Conservation (phyloP, 2,113 vertebrate species). For the Chlorodrepanis virens region DNA sequence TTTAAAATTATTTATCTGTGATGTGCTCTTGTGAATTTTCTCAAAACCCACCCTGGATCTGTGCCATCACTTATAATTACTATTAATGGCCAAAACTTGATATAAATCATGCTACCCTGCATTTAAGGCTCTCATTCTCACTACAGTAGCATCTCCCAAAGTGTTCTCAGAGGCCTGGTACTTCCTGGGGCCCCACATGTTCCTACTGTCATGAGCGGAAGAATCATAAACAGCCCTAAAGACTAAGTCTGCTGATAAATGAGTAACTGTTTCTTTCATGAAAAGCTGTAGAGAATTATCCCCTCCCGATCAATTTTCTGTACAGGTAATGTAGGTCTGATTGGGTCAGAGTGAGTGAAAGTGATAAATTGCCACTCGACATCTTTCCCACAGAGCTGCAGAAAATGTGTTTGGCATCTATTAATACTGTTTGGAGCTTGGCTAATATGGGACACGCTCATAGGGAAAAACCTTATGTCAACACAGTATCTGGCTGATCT, state of each 20-base stretch:
- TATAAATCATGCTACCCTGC: background rate
- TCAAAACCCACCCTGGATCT: background rate
- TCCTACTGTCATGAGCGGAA: background rate
- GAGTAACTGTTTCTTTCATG: background rate
- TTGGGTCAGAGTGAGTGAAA: background rate
- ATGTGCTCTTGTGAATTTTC: background rate
- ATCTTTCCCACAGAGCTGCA: background rate
- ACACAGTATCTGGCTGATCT: background rate
- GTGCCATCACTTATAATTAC: background rate
- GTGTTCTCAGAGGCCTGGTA: background rate
- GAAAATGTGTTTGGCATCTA: conserved; percentile 19
- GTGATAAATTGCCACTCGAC: background rate
- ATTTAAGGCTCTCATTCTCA: background rate
- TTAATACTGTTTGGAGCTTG: background rate
- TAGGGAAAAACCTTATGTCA: background rate
- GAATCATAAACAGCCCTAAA: background rate
- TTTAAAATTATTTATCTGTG: background rate
- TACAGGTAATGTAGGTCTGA: conserved; percentile 3
- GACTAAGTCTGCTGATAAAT: background rate
- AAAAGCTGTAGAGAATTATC: conserved; percentile 26
- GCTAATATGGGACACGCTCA: background rate
- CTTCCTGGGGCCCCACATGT: background rate
- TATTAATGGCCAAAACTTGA: background rate
- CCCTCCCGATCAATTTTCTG: background rate
- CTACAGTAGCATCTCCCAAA: background rate